A percentile compares a stretch with the other conserved stretches of the same genome.
Conservation (phyloP, 2,113 vertebrate species). For the Silurus asotus region DNA sequence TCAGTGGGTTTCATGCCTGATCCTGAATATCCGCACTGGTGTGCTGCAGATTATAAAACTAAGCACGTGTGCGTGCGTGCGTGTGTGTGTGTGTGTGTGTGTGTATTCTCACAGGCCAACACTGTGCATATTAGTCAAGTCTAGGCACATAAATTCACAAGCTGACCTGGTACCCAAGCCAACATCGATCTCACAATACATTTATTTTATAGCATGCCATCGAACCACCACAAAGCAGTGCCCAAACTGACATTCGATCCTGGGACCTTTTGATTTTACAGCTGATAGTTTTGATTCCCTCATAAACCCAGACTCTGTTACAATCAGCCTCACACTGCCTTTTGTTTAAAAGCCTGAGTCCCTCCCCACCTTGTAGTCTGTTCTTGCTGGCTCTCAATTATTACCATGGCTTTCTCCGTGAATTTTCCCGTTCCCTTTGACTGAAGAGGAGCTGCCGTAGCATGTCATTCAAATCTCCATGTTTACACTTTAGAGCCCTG, state of each 20-base stretch:
- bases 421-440: background rate
- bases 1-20: slow-evolving; percentile 23
- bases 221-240: no score
- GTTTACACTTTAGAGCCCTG: background rate
- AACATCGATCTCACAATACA: background rate
- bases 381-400: background rate
- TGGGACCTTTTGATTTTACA: background rate
- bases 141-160: background rate
- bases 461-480: background rate
- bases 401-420: background rate
- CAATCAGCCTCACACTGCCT: background rate
- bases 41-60: background rate
- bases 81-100: slow-evolving; percentile 40
- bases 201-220: slow-evolving; percentile 3
- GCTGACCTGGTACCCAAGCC: background rate
- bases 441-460: slow-evolving; percentile 16
- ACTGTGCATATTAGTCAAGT: background rate
- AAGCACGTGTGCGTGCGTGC: background rate
- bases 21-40: background rate
- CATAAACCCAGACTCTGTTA: background rate
- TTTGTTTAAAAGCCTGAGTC: background rate
- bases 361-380: background rate
- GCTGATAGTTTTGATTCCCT: slow-evolving; percentile 27
- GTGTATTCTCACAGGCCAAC: background rate
- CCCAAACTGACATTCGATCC: background rate